phyloP scores from a whole-genome alignment of 2,888 invertebrate genomes.

The Aproaerema taeniolella region DNA sequence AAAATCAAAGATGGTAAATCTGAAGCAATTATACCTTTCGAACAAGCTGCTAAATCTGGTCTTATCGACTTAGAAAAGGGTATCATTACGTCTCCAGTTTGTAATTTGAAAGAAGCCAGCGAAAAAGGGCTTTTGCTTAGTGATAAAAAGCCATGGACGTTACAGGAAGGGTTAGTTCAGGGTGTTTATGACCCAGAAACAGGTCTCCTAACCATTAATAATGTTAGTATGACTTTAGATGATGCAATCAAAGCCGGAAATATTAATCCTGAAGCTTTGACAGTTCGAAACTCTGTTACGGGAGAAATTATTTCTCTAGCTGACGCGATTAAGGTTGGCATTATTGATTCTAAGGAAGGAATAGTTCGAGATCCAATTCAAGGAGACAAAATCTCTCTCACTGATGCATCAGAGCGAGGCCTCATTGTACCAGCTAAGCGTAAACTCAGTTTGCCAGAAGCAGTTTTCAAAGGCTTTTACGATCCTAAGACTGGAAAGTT shows the following conservation, averaged over 20 bases:
- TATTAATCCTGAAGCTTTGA: constrained; percentile 86
- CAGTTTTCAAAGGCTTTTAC: constrained; percentile 94
- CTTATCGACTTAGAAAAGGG: constrained; percentile 85
- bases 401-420: constrained; percentile 90
- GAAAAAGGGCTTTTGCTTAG: constrained; percentile 89
- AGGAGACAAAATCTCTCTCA: constrained; percentile 85
- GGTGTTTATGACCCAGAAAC: constrained; percentile 86
- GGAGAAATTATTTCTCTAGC: constrained; percentile 87
- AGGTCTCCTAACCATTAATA: constrained; percentile 84
- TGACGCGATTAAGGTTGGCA: constrained; percentile 86
- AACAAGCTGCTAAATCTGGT: constrained; percentile 82
- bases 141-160: constrained; percentile 86
- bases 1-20: constrained; percentile 85
- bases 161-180: constrained; percentile 89
- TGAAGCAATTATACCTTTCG: constrained; percentile 80
- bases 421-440: constrained; percentile 88
- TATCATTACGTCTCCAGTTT: constrained; percentile 81
- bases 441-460: constrained; percentile 90
- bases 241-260: constrained; percentile 85
- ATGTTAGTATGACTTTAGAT: constrained; percentile 82
- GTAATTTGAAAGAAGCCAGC: constrained; percentile 87
- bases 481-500: constrained; percentile 91
- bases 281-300: constrained; percentile 87
- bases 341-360: constrained; percentile 89
- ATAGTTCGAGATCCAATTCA: constrained; percentile 85